A percentile compares a stretch with the other conserved stretches of the same genome.
phyloP scores from a whole-genome alignment of 1,140 invertebrate species.

The Batillaria attramentaria region DNA sequence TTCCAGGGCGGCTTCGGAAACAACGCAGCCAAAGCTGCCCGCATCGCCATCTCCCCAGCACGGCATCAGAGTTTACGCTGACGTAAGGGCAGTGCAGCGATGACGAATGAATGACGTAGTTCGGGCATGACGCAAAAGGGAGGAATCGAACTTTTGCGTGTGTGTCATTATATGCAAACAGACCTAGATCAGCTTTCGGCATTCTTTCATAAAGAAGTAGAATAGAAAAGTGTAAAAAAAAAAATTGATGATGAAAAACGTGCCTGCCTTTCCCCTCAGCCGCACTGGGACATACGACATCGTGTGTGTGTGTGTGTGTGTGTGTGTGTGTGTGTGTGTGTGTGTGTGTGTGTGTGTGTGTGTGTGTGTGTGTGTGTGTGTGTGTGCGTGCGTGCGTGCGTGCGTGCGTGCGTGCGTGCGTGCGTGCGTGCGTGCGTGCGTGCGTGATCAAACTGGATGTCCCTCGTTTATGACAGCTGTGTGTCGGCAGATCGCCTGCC shows the following conservation, averaged over 20 bases:
- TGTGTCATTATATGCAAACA: background rate
- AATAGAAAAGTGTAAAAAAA: no score
- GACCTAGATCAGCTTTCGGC: background rate
- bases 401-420: background rate
- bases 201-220: background rate
- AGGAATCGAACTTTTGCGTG: background rate
- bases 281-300: background rate
- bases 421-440: conserved; percentile 3
- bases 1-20: no score
- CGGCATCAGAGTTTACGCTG: no score
- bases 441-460: background rate
- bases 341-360: background rate
- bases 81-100: no score
- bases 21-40: no score
- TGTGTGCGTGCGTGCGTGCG: background rate
- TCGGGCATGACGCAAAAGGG: background rate
- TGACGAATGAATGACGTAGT: no score
- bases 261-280: background rate
- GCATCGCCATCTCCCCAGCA: no score
- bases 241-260: no score
- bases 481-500: background rate
- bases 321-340: conserved; percentile 1
- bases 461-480: background rate
- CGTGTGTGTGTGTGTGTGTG: background rate
- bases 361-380: conserved; percentile 21